Percentiles rank a stretch among this genome's conserved stretches.
Evolutionary conservation across 2,797 vertebrate species (phyloP).

Genomic region (Aldrovandia affinis): DNA sequence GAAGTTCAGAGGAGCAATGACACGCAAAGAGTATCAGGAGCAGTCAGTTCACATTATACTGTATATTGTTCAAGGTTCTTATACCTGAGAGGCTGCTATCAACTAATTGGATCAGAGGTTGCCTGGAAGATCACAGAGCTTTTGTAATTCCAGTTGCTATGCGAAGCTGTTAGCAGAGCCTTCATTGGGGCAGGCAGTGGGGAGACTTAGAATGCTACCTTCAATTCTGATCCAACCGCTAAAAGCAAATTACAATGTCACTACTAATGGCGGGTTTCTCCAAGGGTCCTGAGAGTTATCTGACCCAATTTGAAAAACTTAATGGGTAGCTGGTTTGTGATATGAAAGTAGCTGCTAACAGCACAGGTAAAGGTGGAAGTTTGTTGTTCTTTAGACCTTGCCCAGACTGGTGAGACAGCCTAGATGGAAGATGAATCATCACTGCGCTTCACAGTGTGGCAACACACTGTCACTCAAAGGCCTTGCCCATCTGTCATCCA

Average conservation of each 20-base stretch:
- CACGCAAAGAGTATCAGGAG: neutral
- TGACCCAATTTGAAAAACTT: neutral
- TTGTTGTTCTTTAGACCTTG: neutral
- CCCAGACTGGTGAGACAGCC: neutral
- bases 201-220: neutral
- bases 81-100: conserved; percentile 29
- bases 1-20: neutral
- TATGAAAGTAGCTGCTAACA: neutral
- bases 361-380: neutral
- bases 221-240: neutral
- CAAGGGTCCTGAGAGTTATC: neutral
- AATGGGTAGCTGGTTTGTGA: neutral
- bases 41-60: conserved; percentile 16
- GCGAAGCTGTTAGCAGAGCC: neutral
- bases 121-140: neutral
- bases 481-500: neutral
- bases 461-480: neutral
- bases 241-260: neutral
- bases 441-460: conserved; percentile 3
- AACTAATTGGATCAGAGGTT: conserved; percentile 15
- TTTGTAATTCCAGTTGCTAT: conserved; percentile 12
- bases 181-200: neutral
- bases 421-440: neutral
- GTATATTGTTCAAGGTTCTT: neutral
- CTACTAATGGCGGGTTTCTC: neutral